phyloP scores from a whole-genome alignment of 2,888 invertebrate species.

The Apamea monoglypha region DNA sequence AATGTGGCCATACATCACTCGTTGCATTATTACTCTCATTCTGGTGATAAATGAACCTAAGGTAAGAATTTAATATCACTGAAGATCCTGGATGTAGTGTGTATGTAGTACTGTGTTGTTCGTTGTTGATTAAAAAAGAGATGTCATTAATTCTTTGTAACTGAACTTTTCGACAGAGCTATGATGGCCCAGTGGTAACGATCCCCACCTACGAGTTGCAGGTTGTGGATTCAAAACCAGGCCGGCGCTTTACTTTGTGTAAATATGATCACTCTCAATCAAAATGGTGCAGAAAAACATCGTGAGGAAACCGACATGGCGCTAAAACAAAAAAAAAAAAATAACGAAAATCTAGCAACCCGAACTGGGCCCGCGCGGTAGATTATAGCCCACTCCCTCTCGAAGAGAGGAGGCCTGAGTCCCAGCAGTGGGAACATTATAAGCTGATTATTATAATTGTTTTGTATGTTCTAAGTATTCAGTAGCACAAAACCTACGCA shows the following conservation, averaged over 20 bases:
- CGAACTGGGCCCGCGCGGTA: neutral
- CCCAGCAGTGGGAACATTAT: neutral
- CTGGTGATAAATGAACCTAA: slow-evolving; percentile 42
- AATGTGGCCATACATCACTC: slow-evolving; percentile 51
- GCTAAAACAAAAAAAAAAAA: neutral
- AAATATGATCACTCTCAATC: neutral
- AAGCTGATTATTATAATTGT: neutral
- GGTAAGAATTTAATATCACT: slow-evolving; percentile 56
- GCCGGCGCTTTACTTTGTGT: neutral
- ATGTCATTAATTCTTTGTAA: neutral
- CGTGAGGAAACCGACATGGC: neutral
- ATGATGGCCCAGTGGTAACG: no score
- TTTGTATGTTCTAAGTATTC: neutral
- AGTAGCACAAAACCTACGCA: neutral
- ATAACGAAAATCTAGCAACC: neutral
- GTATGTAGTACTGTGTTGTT: neutral
- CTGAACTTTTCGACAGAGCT: no score
- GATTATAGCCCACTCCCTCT: neutral
- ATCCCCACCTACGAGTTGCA: no score
- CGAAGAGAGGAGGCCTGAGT: neutral
- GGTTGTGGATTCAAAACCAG: neutral
- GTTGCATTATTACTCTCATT: slow-evolving; percentile 55
- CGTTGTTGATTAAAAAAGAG: slow-evolving; percentile 5
- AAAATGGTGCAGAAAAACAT: neutral
- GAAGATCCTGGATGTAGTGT: slow-evolving; percentile 29